These are phyloP conservation scores for Heteromormyrus szaboi DNA, from an alignment of 2,797 vertebrate species.

Conservation along the genomic window DNA sequence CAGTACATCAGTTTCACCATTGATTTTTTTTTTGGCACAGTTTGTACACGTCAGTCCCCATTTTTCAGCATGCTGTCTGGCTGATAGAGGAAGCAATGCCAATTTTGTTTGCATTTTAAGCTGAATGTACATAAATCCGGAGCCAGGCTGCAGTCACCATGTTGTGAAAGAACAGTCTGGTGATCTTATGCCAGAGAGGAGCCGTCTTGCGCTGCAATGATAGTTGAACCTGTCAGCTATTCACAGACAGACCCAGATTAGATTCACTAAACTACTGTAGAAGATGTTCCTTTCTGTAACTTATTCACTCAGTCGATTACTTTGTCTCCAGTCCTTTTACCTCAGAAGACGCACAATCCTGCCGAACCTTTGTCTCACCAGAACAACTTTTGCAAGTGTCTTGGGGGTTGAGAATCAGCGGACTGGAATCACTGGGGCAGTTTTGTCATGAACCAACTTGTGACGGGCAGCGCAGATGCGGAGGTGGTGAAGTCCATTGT, in stretches of 20 bases:
- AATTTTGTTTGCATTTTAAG: background rate
- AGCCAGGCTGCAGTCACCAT: background rate
- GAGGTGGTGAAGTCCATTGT: background rate
- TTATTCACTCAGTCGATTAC: background rate
- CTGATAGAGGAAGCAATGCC: background rate
- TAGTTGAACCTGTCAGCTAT: background rate
- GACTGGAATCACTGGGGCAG: background rate
- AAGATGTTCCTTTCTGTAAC: background rate
- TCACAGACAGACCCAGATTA: background rate
- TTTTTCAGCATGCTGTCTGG: background rate
- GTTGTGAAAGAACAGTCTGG: background rate
- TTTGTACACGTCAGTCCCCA: background rate
- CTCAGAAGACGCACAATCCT: background rate
- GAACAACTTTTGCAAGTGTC: background rate
- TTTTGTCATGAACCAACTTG: background rate
- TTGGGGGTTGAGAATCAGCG: background rate
- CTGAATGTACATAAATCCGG: background rate
- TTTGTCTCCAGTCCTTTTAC: background rate
- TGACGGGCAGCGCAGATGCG: background rate
- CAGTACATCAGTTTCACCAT: background rate
- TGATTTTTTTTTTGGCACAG: background rate
- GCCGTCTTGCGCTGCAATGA: background rate
- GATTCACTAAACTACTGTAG: background rate
- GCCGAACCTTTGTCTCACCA: background rate
- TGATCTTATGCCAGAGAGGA: background rate